phyloP scores from a whole-genome alignment of 1,140 invertebrate genomes.

The Euwallacea fornicatus region DNA sequence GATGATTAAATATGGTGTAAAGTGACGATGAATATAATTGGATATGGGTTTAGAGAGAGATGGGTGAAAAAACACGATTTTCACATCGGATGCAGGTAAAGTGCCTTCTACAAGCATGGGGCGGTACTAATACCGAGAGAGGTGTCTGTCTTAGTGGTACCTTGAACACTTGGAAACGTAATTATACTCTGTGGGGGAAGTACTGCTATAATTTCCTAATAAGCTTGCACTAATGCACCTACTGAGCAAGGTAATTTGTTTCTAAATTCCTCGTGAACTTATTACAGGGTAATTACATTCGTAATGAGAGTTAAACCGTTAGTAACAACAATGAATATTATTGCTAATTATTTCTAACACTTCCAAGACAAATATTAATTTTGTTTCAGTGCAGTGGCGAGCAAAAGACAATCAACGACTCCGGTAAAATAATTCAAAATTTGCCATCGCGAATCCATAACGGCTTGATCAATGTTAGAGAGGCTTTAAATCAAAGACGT shows the following conservation, averaged over 20 bases:
- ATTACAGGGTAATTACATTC: background rate
- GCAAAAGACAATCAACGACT: too few species aligned
- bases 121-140: background rate
- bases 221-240: background rate
- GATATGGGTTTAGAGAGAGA: slow-evolving; percentile 16
- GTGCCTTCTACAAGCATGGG: slow-evolving; percentile 20
- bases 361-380: too few species aligned
- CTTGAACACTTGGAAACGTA: background rate
- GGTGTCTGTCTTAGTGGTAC: background rate
- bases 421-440: too few species aligned
- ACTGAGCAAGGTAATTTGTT: slow-evolving; percentile 4
- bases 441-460: too few species aligned
- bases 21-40: slow-evolving; percentile 21
- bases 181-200: background rate
- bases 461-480: too few species aligned
- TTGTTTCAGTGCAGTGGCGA: too few species aligned
- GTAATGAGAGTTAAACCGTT: background rate
- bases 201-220: background rate
- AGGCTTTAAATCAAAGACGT: too few species aligned
- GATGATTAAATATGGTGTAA: slow-evolving; percentile 23
- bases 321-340: too few species aligned
- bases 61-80: slow-evolving; percentile 8
- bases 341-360: too few species aligned
- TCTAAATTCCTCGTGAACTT: background rate
- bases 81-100: slow-evolving; percentile 16